phyloP scores from a whole-genome alignment of 2,888 invertebrate genomes.

The Campoplex capitator region DNA sequence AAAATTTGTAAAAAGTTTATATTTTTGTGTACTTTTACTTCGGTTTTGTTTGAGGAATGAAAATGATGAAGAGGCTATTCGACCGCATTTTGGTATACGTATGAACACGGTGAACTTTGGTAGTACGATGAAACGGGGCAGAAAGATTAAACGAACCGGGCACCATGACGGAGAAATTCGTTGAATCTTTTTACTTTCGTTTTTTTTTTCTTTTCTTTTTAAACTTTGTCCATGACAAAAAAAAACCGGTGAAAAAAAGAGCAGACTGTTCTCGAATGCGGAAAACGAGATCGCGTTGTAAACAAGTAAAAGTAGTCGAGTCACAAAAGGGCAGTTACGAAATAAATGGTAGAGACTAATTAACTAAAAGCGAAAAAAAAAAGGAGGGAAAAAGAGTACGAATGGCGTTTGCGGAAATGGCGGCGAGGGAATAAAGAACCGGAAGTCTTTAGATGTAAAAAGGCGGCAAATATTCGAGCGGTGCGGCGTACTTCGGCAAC shows the following conservation, averaged over 20 bases:
- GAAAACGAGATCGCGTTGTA: slow-evolving; percentile 13
- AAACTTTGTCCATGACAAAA: background rate
- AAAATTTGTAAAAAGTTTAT: too few species aligned
- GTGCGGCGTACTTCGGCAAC: background rate
- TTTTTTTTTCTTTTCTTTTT: background rate
- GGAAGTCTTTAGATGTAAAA: slow-evolving; percentile 6
- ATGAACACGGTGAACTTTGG: too few species aligned
- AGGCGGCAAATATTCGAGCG: background rate
- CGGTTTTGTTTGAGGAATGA: too few species aligned
- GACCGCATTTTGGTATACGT: too few species aligned
- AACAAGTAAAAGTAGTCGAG: slow-evolving; percentile 9
- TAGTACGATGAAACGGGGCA: too few species aligned
- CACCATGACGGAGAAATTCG: too few species aligned
- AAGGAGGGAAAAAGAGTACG: background rate
- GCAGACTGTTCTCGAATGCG: background rate
- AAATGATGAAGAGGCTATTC: too few species aligned
- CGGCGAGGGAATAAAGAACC: background rate
- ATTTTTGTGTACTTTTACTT: too few species aligned
- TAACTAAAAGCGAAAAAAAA: slow-evolving; percentile 1
- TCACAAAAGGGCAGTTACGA: background rate
- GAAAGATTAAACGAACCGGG: too few species aligned
- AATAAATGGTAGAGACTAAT: slow-evolving; percentile 1
- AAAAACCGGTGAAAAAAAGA: background rate
- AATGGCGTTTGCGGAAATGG: background rate
- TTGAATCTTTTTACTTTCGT: background rate